Base-by-base conservation (phyloP, 2,888 invertebrate genomes). In the Abrostola tripartita region DNA sequence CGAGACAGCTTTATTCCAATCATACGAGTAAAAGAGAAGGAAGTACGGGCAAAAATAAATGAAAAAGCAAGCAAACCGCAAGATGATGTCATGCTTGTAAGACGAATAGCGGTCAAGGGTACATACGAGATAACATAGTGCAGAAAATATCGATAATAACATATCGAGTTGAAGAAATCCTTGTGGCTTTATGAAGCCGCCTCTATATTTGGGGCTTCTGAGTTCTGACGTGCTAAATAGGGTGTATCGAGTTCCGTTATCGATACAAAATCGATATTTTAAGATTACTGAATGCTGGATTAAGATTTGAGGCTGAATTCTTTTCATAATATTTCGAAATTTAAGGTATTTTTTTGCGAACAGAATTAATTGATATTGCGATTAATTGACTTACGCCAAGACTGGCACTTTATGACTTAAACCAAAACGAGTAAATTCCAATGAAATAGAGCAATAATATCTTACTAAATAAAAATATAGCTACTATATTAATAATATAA, bases 51-150 rank as follows among this genome's bases (percentile, higher is more conserved):
- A 85, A 89, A 92, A 91, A 90, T 90, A 91, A 90, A 89, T 81
- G 82, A 88, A 90, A 88, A 83, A 78, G 80, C 83, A 79, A 83
- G 79, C 81, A 81, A 81, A 80, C 69, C 68, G 84, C 38, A 44
- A 5, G 72, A 86, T 93, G 93, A 93, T 93, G 92, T 93, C 92
- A 93, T 91, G 84, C 76, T 70, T 71, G 79, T 74, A 81, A 88
- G 89, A 77, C 89, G 87, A 82, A 93, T 93, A 90, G 91, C 90
- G 93, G 93, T 93, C 93, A 93, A 92, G 93, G 90, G 91, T 89
- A 87, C 82, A 82, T 84, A 79, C 76, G 50, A 79, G 81, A 82
- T 79, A 83, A 80, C 54, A 60, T 65, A 74, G 73, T 74, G 52
- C 57, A 72, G 72, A 71, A 75, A 65, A 71, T 42, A 55, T 61